Base-by-base conservation (phyloP, 2,113 vertebrate species). In the Tetrax tetrax region DNA sequence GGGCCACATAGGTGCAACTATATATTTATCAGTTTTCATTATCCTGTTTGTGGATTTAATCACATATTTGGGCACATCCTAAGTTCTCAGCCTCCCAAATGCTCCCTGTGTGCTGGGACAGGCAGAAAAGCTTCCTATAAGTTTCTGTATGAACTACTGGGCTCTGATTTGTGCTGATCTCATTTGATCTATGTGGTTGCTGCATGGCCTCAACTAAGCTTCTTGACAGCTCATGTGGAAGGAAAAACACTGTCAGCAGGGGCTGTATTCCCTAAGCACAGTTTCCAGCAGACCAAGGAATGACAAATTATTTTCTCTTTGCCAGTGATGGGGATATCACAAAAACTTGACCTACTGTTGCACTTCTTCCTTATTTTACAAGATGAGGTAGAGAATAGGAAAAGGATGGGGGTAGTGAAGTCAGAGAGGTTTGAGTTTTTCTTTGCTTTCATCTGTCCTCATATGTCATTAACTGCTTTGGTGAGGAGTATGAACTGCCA, bases 11-110 rank as follows among this genome's bases (percentile, higher is more conserved):
- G 82, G 94, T 83, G 71, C 68, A 97, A 88, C 96, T 96, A 95
- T 76, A 53, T 95, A 90, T 95, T 96, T 98, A 97, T 96, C 92
- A 86, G 91, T 97, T 98, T 98, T 97, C 96, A 96, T 98, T 97
- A 97, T 95, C 75, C 56, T 91, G 69, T 97, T 95, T 97, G 79
- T 85, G 90, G 92, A 95, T 97, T 96, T 97, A 95, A 94, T 96
- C 89, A 88, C 60, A 71, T 94, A 97, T 97, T 95, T 94, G 72
- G 60, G 48, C 88, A 93, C 76, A 95, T 89, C 64, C 33, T 77
- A 89, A 78, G 72, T 69, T 96, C 92, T 96, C 92, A 91, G 77
- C 79, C n/a, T 82, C 56, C 83, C 53, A 65, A 66, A 84, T 54
- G 45, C 17, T 76, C 60, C 17, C 48, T 77, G 1, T 63, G 65